Base-by-base conservation (phyloP, 2,888 invertebrate species). In the Lasioglossum vierecki region DNA sequence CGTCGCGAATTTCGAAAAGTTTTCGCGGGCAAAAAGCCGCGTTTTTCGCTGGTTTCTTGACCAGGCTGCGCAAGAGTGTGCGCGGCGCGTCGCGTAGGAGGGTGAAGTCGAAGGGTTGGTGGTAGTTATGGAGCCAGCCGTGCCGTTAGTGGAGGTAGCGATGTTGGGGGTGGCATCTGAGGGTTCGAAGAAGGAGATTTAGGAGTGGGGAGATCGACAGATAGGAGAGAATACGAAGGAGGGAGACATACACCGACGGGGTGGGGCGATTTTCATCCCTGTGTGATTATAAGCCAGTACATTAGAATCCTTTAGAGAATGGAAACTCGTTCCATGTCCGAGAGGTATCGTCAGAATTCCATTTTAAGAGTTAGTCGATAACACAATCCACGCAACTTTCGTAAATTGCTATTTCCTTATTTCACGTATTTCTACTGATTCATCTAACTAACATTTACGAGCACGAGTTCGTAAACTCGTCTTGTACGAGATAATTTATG, bases 1-100 rank as follows among this genome's bases (percentile, higher is more conserved):
- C 60, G 76, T 76, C 78, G 66, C 83, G 81, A 78, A 91, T 90
- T 93, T 93, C 85, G 83, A 90, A 91, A 93, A 93, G 92, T 91
- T 93, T 91, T 91, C 88, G 89, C 92, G 93, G 91, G 92, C 86
- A 92, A 93, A 93, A 93, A 93, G 88, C 86, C 86, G 86, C 88
- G 89, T 88, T 93, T 93, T 93, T 93, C 90, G 82, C 91, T 91
- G 89, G 88, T 90, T 89, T 89, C 89, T 90, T 90, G 72, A 44
- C 71, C 76, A 83, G 63, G 46, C 77, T 90, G 90, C 88, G 90
- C 90, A 85, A 84, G 78, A 87, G 89, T 81, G 63, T 86, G 88
- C 82, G 90, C 88, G 80, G 79, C 22, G 71, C 49, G 57, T 75
- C 60, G 46, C 81, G 79, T 63, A 89, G 89, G 87, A 84, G 88